These are phyloP conservation scores for Frankliniella intonsa DNA, from an alignment of 2,888 invertebrate species.

Conservation along the genomic window DNA sequence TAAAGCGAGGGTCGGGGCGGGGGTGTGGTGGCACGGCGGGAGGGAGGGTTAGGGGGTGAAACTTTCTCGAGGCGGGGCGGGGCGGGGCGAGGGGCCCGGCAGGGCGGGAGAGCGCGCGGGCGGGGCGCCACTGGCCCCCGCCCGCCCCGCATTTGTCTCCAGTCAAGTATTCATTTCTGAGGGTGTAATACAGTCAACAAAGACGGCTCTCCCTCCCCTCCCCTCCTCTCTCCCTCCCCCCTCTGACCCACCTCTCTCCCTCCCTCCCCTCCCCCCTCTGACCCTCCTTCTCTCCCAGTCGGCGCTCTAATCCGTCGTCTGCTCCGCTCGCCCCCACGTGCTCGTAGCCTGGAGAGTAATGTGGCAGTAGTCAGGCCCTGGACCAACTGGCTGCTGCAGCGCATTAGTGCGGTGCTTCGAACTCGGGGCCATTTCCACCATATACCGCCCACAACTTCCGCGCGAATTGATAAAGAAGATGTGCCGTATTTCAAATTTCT, in stretches of 20 bases:
- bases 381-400: too few species aligned
- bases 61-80: background rate
- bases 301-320: too few species aligned
- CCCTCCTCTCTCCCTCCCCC: background rate
- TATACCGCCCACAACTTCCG: too few species aligned
- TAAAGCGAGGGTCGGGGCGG: background rate
- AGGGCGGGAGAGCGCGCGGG: background rate
- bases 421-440: too few species aligned
- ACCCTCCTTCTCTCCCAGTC: background rate
- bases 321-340: too few species aligned
- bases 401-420: too few species aligned
- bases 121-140: background rate
- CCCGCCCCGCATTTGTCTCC: slow-evolving; percentile 5
- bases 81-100: background rate
- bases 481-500: too few species aligned
- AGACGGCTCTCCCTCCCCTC: background rate
- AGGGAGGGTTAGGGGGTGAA: background rate
- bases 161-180: slow-evolving; percentile 24
- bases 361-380: too few species aligned
- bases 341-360: too few species aligned
- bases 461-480: too few species aligned
- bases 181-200: slow-evolving; percentile 16
- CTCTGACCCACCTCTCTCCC: background rate
- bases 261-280: background rate
- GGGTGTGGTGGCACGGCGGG: background rate